Conservation (phyloP, 2,797 vertebrate species). For the Rhinella marina region DNA sequence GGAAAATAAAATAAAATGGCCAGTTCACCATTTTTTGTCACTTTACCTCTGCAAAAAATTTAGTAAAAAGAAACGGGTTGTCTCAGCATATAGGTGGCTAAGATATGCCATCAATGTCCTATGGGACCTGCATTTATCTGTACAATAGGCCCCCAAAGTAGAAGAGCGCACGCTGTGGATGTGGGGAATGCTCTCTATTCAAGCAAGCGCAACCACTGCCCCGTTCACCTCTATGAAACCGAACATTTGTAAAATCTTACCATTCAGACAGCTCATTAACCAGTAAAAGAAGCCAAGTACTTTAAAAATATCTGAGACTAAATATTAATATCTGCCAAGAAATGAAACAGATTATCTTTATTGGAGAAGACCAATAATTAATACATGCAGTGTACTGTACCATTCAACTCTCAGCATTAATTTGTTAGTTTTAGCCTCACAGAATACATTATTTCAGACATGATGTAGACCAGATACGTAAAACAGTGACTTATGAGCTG, state of each 20-base stretch:
- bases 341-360: background rate
- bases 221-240: too few relatives aligned
- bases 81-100: too few relatives aligned
- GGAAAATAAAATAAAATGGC: too few relatives aligned
- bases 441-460: slow-evolving; percentile 29
- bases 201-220: too few relatives aligned
- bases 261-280: background rate
- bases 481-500: slow-evolving; percentile 25
- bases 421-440: slow-evolving; percentile 15
- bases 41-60: too few relatives aligned
- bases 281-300: background rate
- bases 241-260: background rate
- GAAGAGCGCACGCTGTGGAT: too few relatives aligned
- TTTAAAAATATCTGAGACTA: background rate
- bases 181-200: too few relatives aligned
- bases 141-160: too few relatives aligned
- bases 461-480: slow-evolving; percentile 37
- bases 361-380: background rate
- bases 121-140: too few relatives aligned
- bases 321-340: slow-evolving; percentile 17
- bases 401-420: slow-evolving; percentile 3
- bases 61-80: too few relatives aligned
- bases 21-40: too few relatives aligned
- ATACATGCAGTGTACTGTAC: background rate
- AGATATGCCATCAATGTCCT: too few relatives aligned